Evolutionary conservation across 2,797 vertebrate species (phyloP).

Genomic region (Meriones psammophilus): DNA sequence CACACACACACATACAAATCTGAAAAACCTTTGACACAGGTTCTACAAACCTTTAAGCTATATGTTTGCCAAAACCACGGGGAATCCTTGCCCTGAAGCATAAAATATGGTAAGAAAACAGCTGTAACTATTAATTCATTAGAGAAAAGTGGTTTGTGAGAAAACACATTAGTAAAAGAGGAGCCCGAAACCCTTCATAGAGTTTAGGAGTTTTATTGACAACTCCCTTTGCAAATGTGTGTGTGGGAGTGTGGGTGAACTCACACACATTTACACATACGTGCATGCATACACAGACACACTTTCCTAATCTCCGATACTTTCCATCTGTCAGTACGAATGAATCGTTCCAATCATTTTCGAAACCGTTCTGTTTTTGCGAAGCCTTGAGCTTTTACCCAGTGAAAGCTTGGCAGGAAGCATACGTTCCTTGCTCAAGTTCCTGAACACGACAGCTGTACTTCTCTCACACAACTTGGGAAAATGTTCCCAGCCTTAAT

Average conservation of each 20-base stretch:
- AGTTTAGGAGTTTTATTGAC: slow-evolving; percentile 32
- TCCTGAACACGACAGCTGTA: slow-evolving; percentile 82
- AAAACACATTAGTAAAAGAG: neutral
- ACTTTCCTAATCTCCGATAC: slow-evolving; percentile 69
- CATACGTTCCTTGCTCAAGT: slow-evolving; percentile 82
- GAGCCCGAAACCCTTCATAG: neutral
- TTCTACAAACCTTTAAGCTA: neutral
- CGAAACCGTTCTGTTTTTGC: slow-evolving; percentile 75
- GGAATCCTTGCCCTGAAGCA: neutral
- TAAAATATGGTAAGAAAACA: neutral
- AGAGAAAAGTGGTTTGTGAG: slow-evolving; percentile 40
- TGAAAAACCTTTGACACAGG: neutral
- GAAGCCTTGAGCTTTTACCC: slow-evolving; percentile 74
- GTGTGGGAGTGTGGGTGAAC: neutral
- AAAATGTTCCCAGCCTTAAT: slow-evolving; percentile 79
- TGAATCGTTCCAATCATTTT: slow-evolving; percentile 80
- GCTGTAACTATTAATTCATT: slow-evolving; percentile 28
- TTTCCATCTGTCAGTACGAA: slow-evolving; percentile 82
- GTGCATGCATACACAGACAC: slow-evolving; percentile 23
- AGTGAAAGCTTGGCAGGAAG: slow-evolving; percentile 82
- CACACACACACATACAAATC: neutral
- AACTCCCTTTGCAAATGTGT: neutral
- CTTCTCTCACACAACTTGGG: slow-evolving; percentile 78
- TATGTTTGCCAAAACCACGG: neutral
- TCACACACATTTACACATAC: slow-evolving; percentile 49